Evolutionary conservation across 30 jellyfish, hydroid and myxozoan genomes (phyloP).

Genomic region (Turritopsis dohrnii): DNA sequence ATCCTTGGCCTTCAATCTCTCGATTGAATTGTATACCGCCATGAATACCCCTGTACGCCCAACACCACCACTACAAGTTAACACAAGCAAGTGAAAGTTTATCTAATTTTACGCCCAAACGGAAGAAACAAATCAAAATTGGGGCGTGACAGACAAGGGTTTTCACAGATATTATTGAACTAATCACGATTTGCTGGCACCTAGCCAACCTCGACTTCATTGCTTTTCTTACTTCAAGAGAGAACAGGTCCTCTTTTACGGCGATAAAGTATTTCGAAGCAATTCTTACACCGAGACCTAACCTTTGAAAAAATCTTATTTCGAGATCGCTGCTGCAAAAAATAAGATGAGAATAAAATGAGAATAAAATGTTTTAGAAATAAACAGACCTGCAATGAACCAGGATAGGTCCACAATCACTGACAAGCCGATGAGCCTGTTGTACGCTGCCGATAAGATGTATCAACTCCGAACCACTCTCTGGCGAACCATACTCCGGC

Average conservation of each 20-base stretch:
- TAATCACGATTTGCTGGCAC: too few species aligned
- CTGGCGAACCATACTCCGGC: slow-evolving; percentile 97
- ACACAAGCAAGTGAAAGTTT: not conserved
- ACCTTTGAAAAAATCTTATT: too few species aligned
- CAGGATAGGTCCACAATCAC: slow-evolving; percentile 69
- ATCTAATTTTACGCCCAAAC: not conserved
- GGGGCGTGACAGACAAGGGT: too few species aligned
- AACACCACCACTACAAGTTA: slow-evolving; percentile 91
- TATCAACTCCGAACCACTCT: slow-evolving; percentile 71
- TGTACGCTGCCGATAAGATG: slow-evolving; percentile 60
- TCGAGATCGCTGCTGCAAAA: too few species aligned
- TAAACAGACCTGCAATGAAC: slow-evolving; percentile 90
- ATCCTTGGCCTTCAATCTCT: slow-evolving; percentile 71
- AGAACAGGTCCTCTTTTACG: too few species aligned
- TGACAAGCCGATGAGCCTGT: slow-evolving; percentile 21
- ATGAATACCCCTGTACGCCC: slow-evolving; percentile 97
- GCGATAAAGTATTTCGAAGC: too few species aligned
- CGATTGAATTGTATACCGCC: slow-evolving; percentile 77
- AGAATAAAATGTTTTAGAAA: too few species aligned
- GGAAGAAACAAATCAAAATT: too few species aligned
- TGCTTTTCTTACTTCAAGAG: too few species aligned
- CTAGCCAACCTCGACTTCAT: too few species aligned
- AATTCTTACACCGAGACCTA: too few species aligned
- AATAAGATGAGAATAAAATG: not conserved
- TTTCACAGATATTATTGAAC: too few species aligned